A percentile compares a stretch with the other conserved stretches of the same genome.
phyloP scores from a whole-genome alignment of 2,888 invertebrate genomes.

The Cephus runcator region DNA sequence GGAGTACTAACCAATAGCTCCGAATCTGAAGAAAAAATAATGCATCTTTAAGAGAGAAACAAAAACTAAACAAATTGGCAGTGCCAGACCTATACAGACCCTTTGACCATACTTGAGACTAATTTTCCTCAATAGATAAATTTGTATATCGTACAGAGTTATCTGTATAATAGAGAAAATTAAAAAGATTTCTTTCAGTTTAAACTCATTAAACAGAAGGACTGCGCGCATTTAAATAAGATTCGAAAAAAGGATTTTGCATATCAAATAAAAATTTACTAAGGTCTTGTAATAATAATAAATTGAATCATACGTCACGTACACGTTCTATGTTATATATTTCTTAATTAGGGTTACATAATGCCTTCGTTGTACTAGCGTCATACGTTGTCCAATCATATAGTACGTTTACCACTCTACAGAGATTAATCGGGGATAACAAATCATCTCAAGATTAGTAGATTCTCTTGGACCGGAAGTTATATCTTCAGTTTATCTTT shows the following conservation, averaged over 20 bases:
- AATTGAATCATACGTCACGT: neutral
- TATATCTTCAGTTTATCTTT: neutral
- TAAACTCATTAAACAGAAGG: neutral
- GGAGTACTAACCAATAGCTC: no score
- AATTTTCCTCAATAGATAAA: no score
- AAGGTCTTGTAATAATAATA: neutral
- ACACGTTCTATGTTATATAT: neutral
- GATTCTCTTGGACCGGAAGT: neutral
- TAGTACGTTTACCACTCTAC: neutral
- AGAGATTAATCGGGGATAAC: neutral
- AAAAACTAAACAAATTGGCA: no score
- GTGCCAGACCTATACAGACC: no score
- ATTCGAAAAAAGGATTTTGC: neutral
- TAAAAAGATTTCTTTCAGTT: neutral
- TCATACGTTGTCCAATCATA: neutral
- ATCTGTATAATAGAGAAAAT: no score
- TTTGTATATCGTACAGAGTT: neutral
- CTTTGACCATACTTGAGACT: no score
- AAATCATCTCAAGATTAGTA: neutral
- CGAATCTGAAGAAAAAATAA: no score
- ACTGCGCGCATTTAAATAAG: neutral
- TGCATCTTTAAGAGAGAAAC: no score
- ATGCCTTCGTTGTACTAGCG: neutral
- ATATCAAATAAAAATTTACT: neutral
- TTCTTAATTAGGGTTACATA: neutral